Percentiles rank a stretch among this genome's conserved stretches.
Conservation (phyloP, 2,797 vertebrate species). For the Sternarchorhynchus goeldii region DNA sequence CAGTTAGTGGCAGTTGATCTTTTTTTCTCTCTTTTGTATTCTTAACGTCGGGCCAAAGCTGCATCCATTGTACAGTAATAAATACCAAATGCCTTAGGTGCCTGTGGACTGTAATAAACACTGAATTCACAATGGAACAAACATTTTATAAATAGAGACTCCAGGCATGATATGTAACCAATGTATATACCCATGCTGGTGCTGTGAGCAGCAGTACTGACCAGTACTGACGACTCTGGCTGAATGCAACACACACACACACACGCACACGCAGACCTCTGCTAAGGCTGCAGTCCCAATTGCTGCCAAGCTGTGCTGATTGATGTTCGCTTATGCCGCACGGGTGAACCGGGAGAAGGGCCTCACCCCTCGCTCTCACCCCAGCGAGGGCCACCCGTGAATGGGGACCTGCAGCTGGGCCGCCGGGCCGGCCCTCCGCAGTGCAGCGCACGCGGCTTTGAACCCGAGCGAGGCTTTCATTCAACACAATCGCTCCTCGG, state of each 20-base stretch:
- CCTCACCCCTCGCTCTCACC: constrained; percentile 1
- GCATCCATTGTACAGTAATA: too few relatives aligned
- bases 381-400: constrained; percentile 3
- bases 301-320: constrained; percentile 17
- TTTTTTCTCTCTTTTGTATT: too few relatives aligned
- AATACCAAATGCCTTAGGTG: too few relatives aligned
- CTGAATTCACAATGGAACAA: too few relatives aligned
- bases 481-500: constrained; percentile 39
- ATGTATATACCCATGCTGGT: too few relatives aligned
- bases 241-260: background rate
- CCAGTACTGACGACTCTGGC: too few relatives aligned
- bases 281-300: constrained; percentile 13
- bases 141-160: too few relatives aligned
- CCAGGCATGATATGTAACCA: too few relatives aligned
- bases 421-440: constrained; percentile 17
- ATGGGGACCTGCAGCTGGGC: constrained; percentile 39
- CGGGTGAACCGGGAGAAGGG: constrained; percentile 15
- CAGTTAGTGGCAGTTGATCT: too few relatives aligned
- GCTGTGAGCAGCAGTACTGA: too few relatives aligned
- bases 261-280: background rate
- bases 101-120: too few relatives aligned
- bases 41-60: too few relatives aligned
- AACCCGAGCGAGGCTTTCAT: constrained; percentile 15
- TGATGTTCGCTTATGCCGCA: constrained; percentile 11
- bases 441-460: constrained; percentile 5